A percentile compares a stretch with the other conserved stretches of the same genome.
Evolutionary conservation across 2,797 vertebrate genomes (phyloP).

Genomic region (Geotria australis): DNA sequence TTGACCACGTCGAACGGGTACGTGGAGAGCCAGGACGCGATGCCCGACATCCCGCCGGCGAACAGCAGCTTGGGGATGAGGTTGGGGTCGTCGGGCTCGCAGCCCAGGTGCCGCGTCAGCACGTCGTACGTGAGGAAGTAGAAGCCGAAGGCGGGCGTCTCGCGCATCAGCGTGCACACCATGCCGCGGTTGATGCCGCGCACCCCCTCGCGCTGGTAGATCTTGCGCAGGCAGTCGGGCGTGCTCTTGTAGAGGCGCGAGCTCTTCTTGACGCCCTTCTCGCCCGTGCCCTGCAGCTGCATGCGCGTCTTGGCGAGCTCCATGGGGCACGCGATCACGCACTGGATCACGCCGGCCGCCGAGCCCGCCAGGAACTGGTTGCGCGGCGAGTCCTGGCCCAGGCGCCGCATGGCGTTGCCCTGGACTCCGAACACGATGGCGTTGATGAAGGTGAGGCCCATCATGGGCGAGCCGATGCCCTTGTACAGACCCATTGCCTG

Average conservation of each 20-base stretch:
- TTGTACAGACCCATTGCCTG: constrained; percentile 38
- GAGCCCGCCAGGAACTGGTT: constrained; percentile 80
- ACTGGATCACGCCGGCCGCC: constrained; percentile 60
- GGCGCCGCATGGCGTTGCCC: constrained; percentile 42
- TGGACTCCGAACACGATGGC: constrained; percentile 87
- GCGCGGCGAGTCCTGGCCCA: constrained; percentile 41
- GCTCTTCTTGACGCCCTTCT: constrained; percentile 24
- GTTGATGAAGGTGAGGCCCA: constrained; percentile 94
- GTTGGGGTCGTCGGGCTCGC: constrained; percentile 36
- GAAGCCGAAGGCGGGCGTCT: constrained; percentile 71
- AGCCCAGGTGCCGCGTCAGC: constrained; percentile 42
- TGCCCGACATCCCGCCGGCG: constrained; percentile 60
- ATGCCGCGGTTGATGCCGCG: constrained; percentile 58
- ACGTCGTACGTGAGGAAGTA: constrained; percentile 72
- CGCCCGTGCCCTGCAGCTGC: constrained; percentile 74
- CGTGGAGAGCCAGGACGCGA: constrained; percentile 73
- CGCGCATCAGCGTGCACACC: constrained; percentile 52
- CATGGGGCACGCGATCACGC: constrained; percentile 80
- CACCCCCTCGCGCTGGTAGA: constrained; percentile 53
- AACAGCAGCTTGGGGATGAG: constrained; percentile 77
- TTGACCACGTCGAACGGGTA: constrained; percentile 86
- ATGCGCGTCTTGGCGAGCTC: constrained; percentile 88
- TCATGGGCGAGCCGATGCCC: constrained; percentile 89
- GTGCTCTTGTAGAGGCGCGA: constrained; percentile 64
- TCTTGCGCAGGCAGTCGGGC: constrained; percentile 54